phyloP scores from a whole-genome alignment of 2,113 vertebrate genomes.

The Podarcis muralis region DNA sequence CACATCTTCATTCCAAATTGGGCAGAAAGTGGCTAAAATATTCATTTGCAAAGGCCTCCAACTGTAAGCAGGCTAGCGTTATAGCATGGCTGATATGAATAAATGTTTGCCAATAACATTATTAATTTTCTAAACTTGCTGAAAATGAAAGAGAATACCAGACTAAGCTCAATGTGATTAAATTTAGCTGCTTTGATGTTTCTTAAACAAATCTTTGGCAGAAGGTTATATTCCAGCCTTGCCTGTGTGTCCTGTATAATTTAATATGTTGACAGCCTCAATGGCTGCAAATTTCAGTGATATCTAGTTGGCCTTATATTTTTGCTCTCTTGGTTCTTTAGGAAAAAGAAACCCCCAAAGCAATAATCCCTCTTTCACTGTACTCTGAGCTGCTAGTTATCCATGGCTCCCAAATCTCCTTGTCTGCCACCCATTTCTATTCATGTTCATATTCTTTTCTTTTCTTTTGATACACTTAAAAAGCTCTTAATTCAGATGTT shows the following conservation, averaged over 20 bases:
- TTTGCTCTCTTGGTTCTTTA: constrained; percentile 58
- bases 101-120: constrained; percentile 28
- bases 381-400: constrained; percentile 33
- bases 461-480: constrained; percentile 56
- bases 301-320: constrained; percentile 54
- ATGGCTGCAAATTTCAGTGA: constrained; percentile 59
- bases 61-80: constrained; percentile 16
- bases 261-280: constrained; percentile 66
- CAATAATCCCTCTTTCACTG: constrained; percentile 39
- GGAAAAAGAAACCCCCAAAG: constrained; percentile 35
- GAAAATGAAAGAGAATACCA: constrained; percentile 43
- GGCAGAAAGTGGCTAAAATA: constrained; percentile 15
- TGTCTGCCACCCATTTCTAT: constrained; percentile 42
- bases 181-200: constrained; percentile 44
- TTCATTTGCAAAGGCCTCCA: constrained; percentile 2
- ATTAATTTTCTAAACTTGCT: constrained; percentile 43
- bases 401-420: constrained; percentile 39
- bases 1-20: constrained; percentile 21
- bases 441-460: constrained; percentile 52
- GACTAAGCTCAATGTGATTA: constrained; percentile 39
- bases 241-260: constrained; percentile 45
- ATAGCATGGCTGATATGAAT: constrained; percentile 9
- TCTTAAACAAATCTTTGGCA: constrained; percentile 55
- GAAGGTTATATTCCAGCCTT: constrained; percentile 47
- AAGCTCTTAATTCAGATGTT: constrained; percentile 64